Base-by-base conservation (phyloP, 2,797 vertebrate genomes). In the Esox masquinongy region DNA sequence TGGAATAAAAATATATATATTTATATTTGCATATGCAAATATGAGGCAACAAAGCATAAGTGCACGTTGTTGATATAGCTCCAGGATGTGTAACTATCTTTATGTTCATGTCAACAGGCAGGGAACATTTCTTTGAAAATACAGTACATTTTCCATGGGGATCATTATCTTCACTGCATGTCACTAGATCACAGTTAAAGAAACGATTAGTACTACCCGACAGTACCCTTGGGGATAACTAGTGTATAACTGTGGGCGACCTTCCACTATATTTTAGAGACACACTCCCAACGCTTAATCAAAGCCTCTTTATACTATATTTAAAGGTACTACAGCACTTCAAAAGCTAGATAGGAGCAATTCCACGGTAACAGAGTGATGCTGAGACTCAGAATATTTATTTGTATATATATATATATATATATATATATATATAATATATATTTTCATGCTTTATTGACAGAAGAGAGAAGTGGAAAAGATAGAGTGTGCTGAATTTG, bases 21-120 rank as follows among this genome's bases (percentile, higher is more conserved):
- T 14, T 14, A 11, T 47, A 91, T 92, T 91, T 91, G 88, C 91
- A 93, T 93, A 92, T 93, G 92, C 87, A 92, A 92, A 93, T 92
- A 84, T 26, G 15, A 70, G 81, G 79, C 67, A 88, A 86, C 73
- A 84, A 87, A 88, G 89, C 90, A 85, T 88, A 91, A 91, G 89
- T 91, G 84, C 87, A 87, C 87, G 89, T 88, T 88, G 90, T 86
- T 90, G 91, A 91, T 90, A 88, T 91, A 86, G 90, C 91, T 91
- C 80, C 83, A 78, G 91, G 91, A 91, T 83, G 86, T 83, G 86
- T 83, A 89, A 92, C 88, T 91, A 90, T 92, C 89, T 92, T 91
- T 90, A 91, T 92, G 90, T 91, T 90, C 88, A 89, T 92, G 90
- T 92, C 90, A 92, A 79, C 76, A 90, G 88, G 90, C 84, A 88